Conservation (phyloP, 2,888 invertebrate genomes). For the Sphaeridia pumilis region DNA sequence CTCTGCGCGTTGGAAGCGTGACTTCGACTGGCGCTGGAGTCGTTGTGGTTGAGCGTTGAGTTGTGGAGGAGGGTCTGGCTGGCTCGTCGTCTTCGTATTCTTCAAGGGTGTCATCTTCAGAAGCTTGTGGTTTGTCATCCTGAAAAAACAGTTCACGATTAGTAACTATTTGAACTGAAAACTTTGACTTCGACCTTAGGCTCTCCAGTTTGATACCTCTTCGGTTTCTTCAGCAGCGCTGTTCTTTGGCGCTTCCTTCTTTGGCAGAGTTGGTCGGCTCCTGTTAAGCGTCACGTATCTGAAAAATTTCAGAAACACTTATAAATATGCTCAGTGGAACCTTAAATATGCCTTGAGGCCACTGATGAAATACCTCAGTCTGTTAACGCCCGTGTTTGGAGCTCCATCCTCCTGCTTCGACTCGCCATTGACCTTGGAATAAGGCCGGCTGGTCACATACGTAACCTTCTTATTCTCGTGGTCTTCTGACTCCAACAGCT, state of each 20-base stretch:
- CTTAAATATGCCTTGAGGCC: too few species aligned
- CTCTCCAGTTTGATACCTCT: slow-evolving; percentile 10
- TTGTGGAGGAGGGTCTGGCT: slow-evolving; percentile 17
- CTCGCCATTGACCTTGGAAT: slow-evolving; percentile 32
- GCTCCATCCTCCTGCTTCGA: slow-evolving; percentile 13
- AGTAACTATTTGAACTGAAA: too few species aligned
- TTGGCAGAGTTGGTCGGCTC: slow-evolving; percentile 1
- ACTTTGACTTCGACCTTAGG: not conserved
- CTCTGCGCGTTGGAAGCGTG: slow-evolving; percentile 13
- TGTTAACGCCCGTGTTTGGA: slow-evolving; percentile 2
- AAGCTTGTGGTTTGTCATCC: slow-evolving; percentile 19
- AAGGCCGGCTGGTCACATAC: slow-evolving; percentile 35
- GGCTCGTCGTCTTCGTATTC: slow-evolving; percentile 25
- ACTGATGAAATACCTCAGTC: slow-evolving; percentile 10
- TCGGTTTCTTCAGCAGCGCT: slow-evolving; percentile 16
- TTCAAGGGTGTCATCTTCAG: slow-evolving; percentile 23
- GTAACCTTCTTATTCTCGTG: slow-evolving; percentile 15
- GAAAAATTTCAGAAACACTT: not conserved
- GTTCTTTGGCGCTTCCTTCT: slow-evolving; percentile 2
- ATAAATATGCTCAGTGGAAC: not conserved
- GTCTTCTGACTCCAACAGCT: slow-evolving; percentile 26
- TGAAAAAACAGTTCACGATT: not conserved
- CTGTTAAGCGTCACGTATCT: slow-evolving; percentile 14
- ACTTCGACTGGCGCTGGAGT: slow-evolving; percentile 15
- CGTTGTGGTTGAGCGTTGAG: slow-evolving; percentile 18